These are phyloP conservation scores for Leptodactylus fallax DNA, from an alignment of 2,797 vertebrate genomes.

Conservation along the genomic window DNA sequence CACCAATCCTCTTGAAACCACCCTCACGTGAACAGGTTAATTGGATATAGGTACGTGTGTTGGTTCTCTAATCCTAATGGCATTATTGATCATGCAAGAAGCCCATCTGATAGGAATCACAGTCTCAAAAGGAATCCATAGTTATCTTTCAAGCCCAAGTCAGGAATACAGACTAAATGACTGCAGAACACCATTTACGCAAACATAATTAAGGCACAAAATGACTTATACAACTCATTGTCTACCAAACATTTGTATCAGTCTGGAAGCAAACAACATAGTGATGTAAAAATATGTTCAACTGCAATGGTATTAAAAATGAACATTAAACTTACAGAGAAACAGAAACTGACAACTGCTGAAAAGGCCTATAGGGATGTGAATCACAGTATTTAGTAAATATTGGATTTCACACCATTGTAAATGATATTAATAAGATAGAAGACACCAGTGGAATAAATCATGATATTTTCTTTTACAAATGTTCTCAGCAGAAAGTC, in stretches of 20 bases:
- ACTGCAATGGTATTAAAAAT: background rate
- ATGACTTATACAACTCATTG: conserved; percentile 27
- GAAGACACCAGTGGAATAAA: background rate
- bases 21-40: conserved; percentile 57
- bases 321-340: background rate
- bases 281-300: background rate
- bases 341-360: conserved; percentile 9
- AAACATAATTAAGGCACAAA: conserved; percentile 55
- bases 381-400: conserved; percentile 39
- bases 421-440: conserved; percentile 24
- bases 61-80: conserved; percentile 52
- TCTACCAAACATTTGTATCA: conserved; percentile 29
- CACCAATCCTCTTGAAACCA: conserved; percentile 16
- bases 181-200: conserved; percentile 49
- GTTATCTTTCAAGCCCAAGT: conserved; percentile 50
- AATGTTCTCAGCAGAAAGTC: conserved; percentile 31
- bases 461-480: background rate
- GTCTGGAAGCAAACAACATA: background rate
- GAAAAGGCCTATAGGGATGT: conserved; percentile 13
- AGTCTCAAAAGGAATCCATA: conserved; percentile 58
- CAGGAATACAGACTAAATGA: conserved; percentile 24
- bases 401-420: conserved; percentile 14
- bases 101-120: conserved; percentile 52
- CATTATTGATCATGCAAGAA: conserved; percentile 59
- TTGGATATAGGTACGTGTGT: conserved; percentile 55